Conservation (phyloP, 2,888 invertebrate genomes). For the Camptogramma bilineatum region DNA sequence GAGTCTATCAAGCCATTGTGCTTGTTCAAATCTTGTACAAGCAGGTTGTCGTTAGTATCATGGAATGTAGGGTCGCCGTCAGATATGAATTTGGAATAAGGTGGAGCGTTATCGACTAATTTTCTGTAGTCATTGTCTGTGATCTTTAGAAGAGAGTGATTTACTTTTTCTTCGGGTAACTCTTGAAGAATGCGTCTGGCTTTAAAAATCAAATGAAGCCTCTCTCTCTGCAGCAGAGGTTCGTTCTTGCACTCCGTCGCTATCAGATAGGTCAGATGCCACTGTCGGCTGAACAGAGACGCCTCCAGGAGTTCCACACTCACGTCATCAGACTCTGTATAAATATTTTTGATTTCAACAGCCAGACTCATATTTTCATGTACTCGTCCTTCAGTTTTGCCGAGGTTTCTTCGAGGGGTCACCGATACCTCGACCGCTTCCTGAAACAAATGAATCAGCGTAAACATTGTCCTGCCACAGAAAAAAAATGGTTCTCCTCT, state of each 20-base stretch:
- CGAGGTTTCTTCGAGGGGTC: constrained; percentile 81
- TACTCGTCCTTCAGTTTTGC: constrained; percentile 60
- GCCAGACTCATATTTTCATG: constrained; percentile 88
- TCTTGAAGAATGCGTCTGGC: constrained; percentile 61
- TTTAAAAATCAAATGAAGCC: constrained; percentile 71
- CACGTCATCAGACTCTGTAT: constrained; percentile 87
- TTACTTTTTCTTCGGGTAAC: constrained; percentile 59
- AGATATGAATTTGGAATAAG: constrained; percentile 68
- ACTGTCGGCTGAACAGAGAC: constrained; percentile 86
- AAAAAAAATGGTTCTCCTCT: too few relatives aligned
- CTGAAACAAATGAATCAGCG: constrained; percentile 52
- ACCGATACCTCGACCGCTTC: constrained; percentile 86
- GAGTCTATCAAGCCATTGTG: constrained; percentile 71
- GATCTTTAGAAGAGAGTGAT: constrained; percentile 68
- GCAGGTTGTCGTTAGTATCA: constrained; percentile 54
- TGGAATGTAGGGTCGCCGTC: constrained; percentile 62
- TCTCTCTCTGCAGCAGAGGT: constrained; percentile 67
- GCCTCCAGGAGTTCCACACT: constrained; percentile 85
- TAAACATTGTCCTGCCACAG: too few relatives aligned
- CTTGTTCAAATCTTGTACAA: constrained; percentile 40
- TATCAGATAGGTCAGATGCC: constrained; percentile 81
- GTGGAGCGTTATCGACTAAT: constrained; percentile 52
- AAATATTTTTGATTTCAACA: constrained; percentile 89
- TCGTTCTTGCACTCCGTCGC: constrained; percentile 62
- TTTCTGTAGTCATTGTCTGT: constrained; percentile 55